A percentile compares a stretch with the other conserved stretches of the same genome.
phyloP scores from a whole-genome alignment of 2,113 vertebrate species.

The Ursus arctos region DNA sequence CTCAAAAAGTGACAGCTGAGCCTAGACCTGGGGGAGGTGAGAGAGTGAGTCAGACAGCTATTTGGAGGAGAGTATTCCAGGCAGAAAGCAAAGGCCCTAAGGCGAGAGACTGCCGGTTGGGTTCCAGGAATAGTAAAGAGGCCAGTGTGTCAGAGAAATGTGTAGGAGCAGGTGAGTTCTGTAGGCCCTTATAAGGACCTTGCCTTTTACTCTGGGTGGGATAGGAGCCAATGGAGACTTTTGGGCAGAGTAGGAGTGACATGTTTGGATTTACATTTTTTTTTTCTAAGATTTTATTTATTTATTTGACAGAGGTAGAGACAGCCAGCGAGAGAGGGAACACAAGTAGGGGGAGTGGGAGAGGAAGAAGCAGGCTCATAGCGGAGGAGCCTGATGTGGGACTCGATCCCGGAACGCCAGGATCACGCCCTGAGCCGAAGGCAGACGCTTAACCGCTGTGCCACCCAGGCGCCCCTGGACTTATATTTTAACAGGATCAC shows the following conservation, averaged over 20 bases:
- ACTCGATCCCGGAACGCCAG: too few species aligned
- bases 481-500: conserved; percentile 25
- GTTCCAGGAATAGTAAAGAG: conserved; percentile 68
- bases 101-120: conserved; percentile 24
- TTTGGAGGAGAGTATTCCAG: conserved; percentile 55
- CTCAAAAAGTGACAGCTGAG: conserved; percentile 33
- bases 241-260: background rate
- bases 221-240: conserved; percentile 22
- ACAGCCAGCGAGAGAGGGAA: too few species aligned
- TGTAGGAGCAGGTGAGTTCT: conserved; percentile 37
- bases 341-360: too few species aligned
- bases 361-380: too few species aligned
- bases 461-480: too few species aligned
- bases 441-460: too few species aligned
- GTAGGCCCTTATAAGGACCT: conserved; percentile 63
- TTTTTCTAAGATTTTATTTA: too few species aligned
- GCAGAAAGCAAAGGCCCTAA: conserved; percentile 64
- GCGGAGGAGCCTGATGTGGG: too few species aligned
- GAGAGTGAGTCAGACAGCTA: conserved; percentile 66
- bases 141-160: conserved; percentile 65
- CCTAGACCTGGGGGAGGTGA: conserved; percentile 57
- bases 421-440: too few species aligned
- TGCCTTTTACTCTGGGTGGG: background rate
- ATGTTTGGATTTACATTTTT: conserved; percentile 17
- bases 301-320: too few species aligned